These are phyloP conservation scores for Tyrophagus putrescentiae DNA, from an alignment of 1,140 invertebrate species.

Conservation along the genomic window DNA sequence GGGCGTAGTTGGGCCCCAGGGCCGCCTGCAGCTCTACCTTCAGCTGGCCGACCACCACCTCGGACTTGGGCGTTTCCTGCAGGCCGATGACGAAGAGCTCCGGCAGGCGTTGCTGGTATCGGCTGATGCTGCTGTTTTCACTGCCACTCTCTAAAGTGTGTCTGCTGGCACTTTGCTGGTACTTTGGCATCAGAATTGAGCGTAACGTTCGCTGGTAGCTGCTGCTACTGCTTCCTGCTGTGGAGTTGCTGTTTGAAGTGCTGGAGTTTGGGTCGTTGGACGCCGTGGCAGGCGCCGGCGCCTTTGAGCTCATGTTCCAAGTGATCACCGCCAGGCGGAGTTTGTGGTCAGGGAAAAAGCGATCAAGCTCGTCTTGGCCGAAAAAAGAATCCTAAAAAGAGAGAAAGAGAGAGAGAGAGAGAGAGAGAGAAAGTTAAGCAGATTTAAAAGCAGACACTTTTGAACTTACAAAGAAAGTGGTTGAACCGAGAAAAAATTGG, in stretches of 20 bases:
- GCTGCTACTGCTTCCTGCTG: too few relatives aligned
- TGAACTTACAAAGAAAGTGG: constrained; percentile 8
- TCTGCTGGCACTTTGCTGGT: too few relatives aligned
- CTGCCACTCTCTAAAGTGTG: too few relatives aligned
- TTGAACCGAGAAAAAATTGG: background rate
- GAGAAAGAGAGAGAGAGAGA: background rate
- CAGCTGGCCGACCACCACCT: constrained; percentile 49
- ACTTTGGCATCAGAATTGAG: too few relatives aligned
- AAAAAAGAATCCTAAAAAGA: constrained; percentile 38
- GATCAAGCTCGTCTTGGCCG: constrained; percentile 62
- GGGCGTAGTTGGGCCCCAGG: constrained; percentile 70
- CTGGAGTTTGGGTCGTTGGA: constrained; percentile 45
- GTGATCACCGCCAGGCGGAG: constrained; percentile 73
- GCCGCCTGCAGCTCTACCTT: constrained; percentile 78
- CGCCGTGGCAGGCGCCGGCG: constrained; percentile 56
- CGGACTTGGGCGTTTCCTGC: constrained; percentile 54
- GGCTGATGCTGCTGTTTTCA: too few relatives aligned
- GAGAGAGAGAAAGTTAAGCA: background rate
- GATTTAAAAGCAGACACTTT: background rate
- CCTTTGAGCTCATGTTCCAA: constrained; percentile 89
- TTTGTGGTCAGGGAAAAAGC: constrained; percentile 66
- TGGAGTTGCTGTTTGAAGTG: background rate
- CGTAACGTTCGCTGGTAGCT: too few relatives aligned
- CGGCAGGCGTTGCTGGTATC: constrained; percentile 41
- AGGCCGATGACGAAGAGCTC: constrained; percentile 82